phyloP scores from a whole-genome alignment of 2,797 vertebrate genomes.

The Coregonus ussuriensis region DNA sequence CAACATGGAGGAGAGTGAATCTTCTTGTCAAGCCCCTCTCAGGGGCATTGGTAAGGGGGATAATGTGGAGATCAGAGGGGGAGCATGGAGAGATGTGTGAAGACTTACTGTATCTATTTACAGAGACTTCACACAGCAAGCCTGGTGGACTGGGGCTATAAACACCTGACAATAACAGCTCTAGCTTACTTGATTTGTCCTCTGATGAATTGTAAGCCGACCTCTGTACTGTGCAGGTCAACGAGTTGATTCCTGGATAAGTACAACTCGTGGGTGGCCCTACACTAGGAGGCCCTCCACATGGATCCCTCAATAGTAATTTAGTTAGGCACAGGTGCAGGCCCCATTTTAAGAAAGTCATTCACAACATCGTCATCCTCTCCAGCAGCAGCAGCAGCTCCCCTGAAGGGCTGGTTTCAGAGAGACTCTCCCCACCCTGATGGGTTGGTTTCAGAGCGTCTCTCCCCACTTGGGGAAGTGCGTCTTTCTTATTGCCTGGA shows the following conservation, averaged over 20 bases:
- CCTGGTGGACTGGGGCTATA: constrained; percentile 24
- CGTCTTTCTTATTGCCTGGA: constrained; percentile 53
- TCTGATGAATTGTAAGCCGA: neutral
- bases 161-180: constrained; percentile 21
- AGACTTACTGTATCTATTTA: constrained; percentile 49
- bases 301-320: neutral
- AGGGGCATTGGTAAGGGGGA: constrained; percentile 47
- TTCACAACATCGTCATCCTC: constrained; percentile 28
- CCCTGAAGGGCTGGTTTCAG: too few relatives aligned
- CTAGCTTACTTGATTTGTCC: constrained; percentile 34
- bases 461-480: constrained; percentile 38
- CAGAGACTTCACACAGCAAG: constrained; percentile 30
- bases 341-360: neutral
- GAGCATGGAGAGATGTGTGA: constrained; percentile 53
- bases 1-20: constrained; percentile 47
- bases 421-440: neutral
- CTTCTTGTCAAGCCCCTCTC: constrained; percentile 57
- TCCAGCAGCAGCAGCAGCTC: constrained; percentile 20
- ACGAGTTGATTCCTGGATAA: neutral
- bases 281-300: neutral
- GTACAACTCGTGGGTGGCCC: neutral
- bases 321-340: neutral
- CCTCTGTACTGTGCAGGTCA: neutral
- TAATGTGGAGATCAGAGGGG: constrained; percentile 54
- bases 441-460: constrained; percentile 16